Base-by-base conservation (phyloP, 2,113 vertebrate species). In the Pangasianodon hypophthalmus region DNA sequence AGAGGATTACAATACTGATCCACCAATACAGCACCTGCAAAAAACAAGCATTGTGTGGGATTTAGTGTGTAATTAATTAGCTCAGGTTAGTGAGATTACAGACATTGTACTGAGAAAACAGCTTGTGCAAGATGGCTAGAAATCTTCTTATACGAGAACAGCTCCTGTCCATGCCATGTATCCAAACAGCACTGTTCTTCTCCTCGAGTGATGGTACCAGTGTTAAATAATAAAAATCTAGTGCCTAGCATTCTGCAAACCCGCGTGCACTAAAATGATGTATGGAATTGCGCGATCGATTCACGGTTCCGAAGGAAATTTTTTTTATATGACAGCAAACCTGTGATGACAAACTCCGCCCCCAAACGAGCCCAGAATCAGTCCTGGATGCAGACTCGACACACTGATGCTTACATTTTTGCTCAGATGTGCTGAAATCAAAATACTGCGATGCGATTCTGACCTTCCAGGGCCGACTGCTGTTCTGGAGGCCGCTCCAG, bases 1-100 rank as follows among this genome's bases (percentile, higher is more conserved):
- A 99, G 95, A 0, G 98, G 98, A 91, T 99, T 99, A 93, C 98
- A 99, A 90, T 99, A 99, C 5, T 97, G 98, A 93, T 99, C 98
- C 58, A 99, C 97, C 60, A 99, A 94, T 13, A 99, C 96, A 0
- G 98, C 98, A 75, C 98, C 98, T 99, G 50, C 14, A 24, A 19
- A 52, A 26, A 81, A 8, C 37, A 13, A 69, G 79, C 10, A 81
- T 14, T 3, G 10, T 16, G 29, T 69, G 24, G 29, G 56, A 64
- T 75, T 87, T 56, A 4, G 19, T 13, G 54, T 11, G 13, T 9
- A 4, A 67, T 18, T 48, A 8, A 5, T 41, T 3, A 69, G 64
- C 64, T n/a, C 64, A 32, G 29, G n/a, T 5, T 37, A 1, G 26
- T 37, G 37, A 37, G 37, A 37, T 37, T 37, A 37, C 37, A 37